phyloP scores from a whole-genome alignment of 1,140 invertebrate genomes.

The Drosophila punjabiensis region DNA sequence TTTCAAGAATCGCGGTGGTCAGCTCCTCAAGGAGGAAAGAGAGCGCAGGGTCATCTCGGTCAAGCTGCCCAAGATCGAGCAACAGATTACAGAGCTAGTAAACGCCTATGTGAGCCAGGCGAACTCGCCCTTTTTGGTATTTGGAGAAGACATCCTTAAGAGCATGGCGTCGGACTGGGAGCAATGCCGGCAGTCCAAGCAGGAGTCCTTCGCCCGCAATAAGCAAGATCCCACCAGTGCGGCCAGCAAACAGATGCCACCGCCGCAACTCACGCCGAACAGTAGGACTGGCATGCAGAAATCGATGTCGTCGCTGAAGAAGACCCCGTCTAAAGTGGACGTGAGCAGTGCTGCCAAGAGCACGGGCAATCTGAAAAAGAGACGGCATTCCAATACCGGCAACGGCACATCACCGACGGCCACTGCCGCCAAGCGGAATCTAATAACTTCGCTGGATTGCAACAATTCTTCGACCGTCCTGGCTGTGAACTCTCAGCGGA shows the following conservation, averaged over 20 bases:
- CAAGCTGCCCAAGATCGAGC: conserved; percentile 89
- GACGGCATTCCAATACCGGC: conserved; percentile 1
- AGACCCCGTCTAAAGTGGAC: conserved; percentile 29
- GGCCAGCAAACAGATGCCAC: conserved; percentile 13
- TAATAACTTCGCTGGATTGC: conserved; percentile 20
- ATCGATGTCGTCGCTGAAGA: conserved; percentile 29
- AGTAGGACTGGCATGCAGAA: neutral
- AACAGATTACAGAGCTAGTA: conserved; percentile 86
- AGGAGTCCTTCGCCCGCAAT: conserved; percentile 48
- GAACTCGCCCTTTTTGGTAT: conserved; percentile 86
- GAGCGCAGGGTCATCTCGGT: conserved; percentile 89
- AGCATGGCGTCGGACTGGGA: conserved; percentile 87
- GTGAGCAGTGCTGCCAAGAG: neutral
- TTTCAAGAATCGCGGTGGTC: conserved; percentile 93
- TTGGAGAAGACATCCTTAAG: conserved; percentile 87
- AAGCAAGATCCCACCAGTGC: conserved; percentile 1
- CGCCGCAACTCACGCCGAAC: conserved; percentile 29
- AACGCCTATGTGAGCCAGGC: conserved; percentile 85
- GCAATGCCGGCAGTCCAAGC: conserved; percentile 83
- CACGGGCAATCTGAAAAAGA: conserved; percentile 29
- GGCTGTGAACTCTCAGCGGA: conserved; percentile 3
- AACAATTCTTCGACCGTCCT: conserved; percentile 18
- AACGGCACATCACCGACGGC: neutral
- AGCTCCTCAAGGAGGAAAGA: conserved; percentile 92
- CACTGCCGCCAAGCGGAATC: conserved; percentile 16